A percentile compares a stretch with the other conserved stretches of the same genome.
Evolutionary conservation across 2,888 invertebrate genomes (phyloP).

Genomic region (Cephalotes varians): DNA sequence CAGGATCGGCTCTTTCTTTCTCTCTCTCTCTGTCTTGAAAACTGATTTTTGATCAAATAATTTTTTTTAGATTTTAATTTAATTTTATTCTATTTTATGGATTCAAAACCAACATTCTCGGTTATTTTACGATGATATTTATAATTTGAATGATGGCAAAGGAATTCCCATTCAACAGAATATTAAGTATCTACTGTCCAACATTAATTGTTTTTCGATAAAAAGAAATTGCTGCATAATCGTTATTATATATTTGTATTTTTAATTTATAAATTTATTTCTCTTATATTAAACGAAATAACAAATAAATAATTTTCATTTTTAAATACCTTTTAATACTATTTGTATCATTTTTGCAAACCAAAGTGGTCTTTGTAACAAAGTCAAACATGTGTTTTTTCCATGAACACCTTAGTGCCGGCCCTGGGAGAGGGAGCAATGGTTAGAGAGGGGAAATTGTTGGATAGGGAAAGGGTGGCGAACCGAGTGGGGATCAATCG

Average conservation of each 20-base stretch:
- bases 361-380: not conserved
- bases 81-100: not conserved
- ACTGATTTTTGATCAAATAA: not conserved
- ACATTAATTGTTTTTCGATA: not conserved
- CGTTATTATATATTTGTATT: not conserved
- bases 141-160: not conserved
- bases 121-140: not conserved
- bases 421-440: conserved; percentile 37
- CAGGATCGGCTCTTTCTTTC: not conserved
- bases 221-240: not conserved
- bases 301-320: not conserved
- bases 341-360: not conserved
- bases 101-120: not conserved
- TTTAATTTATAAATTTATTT: not conserved
- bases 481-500: conserved; percentile 3
- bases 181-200: not conserved
- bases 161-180: not conserved
- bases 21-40: not conserved
- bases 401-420: conserved; percentile 17
- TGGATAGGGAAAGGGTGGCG: not conserved
- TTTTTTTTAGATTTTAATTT: not conserved
- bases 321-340: not conserved
- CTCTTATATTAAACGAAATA: not conserved
- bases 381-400: conserved; percentile 26
- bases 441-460: conserved; percentile 55